Evolutionary conservation across 2,113 vertebrate genomes (phyloP).

Genomic region (zebrafish (Danio rerio)): DNA sequence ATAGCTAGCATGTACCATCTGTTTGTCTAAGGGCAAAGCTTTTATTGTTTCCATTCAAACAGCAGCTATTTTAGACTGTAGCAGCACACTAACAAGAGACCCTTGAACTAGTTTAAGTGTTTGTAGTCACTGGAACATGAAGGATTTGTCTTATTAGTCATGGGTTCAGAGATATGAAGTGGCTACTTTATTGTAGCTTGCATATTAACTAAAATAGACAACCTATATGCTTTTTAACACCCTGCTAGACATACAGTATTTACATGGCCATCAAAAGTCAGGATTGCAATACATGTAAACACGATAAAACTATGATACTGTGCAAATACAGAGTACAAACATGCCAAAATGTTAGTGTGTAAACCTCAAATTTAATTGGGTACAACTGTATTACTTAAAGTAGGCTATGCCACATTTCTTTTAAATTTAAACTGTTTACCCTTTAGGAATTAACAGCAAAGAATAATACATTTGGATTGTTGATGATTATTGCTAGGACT

Average conservation of each 20-base stretch:
- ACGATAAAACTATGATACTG: background rate
- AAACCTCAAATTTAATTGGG: too few species aligned
- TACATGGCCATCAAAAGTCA: background rate
- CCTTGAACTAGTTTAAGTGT: background rate
- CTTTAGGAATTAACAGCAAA: too few species aligned
- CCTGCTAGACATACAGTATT: background rate
- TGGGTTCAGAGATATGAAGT: background rate
- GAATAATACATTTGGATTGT: background rate
- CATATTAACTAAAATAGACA: background rate
- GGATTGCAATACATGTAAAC: background rate
- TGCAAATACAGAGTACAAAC: background rate
- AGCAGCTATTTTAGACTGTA: background rate
- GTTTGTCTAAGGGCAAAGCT: background rate
- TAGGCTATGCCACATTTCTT: too few species aligned
- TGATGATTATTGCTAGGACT: background rate
- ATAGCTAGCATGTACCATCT: background rate
- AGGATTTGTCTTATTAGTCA: slow-evolving; percentile 7
- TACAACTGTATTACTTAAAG: too few species aligned
- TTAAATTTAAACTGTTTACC: background rate
- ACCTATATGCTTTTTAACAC: background rate
- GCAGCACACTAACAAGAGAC: background rate
- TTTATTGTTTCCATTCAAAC: background rate
- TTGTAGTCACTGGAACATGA: background rate
- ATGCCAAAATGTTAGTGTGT: too few species aligned
- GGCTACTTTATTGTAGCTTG: background rate